Conservation (phyloP, 2,113 vertebrate species). For the Eudorcas thomsonii region DNA sequence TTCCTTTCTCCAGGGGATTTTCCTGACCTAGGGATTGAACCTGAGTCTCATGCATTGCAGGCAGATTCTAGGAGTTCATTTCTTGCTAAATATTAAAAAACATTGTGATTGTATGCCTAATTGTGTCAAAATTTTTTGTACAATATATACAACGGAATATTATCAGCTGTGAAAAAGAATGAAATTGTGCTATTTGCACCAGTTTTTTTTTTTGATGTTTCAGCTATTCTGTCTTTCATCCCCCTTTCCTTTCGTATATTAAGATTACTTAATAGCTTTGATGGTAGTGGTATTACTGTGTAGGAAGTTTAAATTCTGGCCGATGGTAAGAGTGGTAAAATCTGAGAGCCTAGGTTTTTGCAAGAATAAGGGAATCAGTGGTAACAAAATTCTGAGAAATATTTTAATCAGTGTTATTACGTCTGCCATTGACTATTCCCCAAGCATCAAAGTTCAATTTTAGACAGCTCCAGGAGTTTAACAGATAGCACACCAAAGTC, state of each 20-base stretch:
- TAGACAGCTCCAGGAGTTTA: not conserved
- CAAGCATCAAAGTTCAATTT: not conserved
- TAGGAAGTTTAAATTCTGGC: not conserved
- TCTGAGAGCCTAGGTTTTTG: not conserved
- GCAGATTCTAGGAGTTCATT: not conserved
- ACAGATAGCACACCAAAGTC: not conserved
- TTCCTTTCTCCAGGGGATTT: not conserved
- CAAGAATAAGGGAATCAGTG: not conserved
- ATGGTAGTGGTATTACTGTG: not conserved
- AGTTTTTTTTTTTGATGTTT: not conserved
- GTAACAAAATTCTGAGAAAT: not conserved
- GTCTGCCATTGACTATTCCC: not conserved
- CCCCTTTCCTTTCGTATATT: not conserved
- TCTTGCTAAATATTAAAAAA: not conserved
- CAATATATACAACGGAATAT: not conserved
- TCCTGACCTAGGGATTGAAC: not conserved
- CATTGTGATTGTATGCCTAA: not conserved
- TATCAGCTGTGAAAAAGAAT: not conserved
- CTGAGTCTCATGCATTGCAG: not conserved
- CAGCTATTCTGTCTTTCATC: not conserved
- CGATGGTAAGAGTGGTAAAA: not conserved
- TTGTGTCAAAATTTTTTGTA: not conserved
- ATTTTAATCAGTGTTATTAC: not conserved
- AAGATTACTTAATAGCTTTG: not conserved
- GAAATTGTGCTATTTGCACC: not conserved